Percentiles rank a stretch among this genome's conserved stretches.
These are phyloP conservation scores for Nycticryphes semicollaris DNA, from an alignment of 2,113 vertebrate genomes.

Conservation along the genomic window DNA sequence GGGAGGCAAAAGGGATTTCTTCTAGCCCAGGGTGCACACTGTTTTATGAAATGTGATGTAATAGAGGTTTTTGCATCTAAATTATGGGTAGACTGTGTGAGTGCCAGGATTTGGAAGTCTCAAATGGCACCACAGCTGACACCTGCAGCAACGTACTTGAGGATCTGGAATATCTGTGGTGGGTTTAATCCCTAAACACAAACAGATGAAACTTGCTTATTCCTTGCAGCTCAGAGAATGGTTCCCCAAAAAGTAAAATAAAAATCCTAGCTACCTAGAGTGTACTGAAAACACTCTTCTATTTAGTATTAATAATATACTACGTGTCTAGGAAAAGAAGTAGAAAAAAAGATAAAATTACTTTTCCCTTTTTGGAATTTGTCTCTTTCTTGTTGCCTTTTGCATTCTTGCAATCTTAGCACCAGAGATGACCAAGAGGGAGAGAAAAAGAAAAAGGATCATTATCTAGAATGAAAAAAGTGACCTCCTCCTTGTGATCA, in stretches of 20 bases:
- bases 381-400: background rate
- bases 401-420: background rate
- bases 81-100: background rate
- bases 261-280: background rate
- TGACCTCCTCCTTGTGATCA: background rate
- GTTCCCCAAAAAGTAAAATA: background rate
- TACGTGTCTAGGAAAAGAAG: background rate
- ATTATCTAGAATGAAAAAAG: background rate
- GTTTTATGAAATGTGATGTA: background rate
- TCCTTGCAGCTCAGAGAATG: background rate
- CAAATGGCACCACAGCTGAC: background rate
- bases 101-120: slow-evolving; percentile 11
- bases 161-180: background rate
- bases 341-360: background rate
- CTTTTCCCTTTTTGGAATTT: background rate
- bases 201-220: background rate
- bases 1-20: background rate
- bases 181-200: slow-evolving; percentile 19
- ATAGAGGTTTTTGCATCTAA: background rate
- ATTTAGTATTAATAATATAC: background rate
- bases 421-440: background rate
- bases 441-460: background rate
- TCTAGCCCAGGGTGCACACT: background rate
- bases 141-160: slow-evolving; percentile 18
- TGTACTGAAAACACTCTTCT: background rate